Percentiles rank a stretch among this genome's conserved stretches.
Conservation (phyloP, 2,888 invertebrate species). For the Drosophila anomelani region DNA sequence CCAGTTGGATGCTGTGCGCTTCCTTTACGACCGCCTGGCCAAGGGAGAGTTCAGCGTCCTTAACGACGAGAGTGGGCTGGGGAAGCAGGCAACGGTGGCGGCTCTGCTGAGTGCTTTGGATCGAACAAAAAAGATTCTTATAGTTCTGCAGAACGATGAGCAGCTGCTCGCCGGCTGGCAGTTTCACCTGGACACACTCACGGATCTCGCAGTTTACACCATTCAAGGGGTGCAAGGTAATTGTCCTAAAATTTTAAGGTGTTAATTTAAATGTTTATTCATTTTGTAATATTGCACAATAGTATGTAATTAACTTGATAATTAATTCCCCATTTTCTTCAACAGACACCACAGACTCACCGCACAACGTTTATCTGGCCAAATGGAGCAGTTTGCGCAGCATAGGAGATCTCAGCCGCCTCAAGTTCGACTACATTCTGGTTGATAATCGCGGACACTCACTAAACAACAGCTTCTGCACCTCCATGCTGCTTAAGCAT, state of each 20-base stretch:
- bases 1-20: slow-evolving; percentile 81
- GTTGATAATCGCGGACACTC: slow-evolving; percentile 83
- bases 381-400: slow-evolving; percentile 82
- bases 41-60: slow-evolving; percentile 80
- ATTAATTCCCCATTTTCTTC: slow-evolving; percentile 9
- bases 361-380: slow-evolving; percentile 79
- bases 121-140: slow-evolving; percentile 71
- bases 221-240: slow-evolving; percentile 74
- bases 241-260: neutral
- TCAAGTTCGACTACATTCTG: slow-evolving; percentile 81
- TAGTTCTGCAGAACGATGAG: slow-evolving; percentile 82
- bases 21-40: slow-evolving; percentile 78
- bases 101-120: slow-evolving; percentile 76
- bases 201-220: slow-evolving; percentile 72
- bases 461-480: slow-evolving; percentile 82
- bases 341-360: slow-evolving; percentile 73
- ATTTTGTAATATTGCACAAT: neutral
- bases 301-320: neutral
- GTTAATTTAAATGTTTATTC: neutral
- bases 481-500: slow-evolving; percentile 81
- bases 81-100: slow-evolving; percentile 77
- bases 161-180: slow-evolving; percentile 80
- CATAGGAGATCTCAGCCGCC: slow-evolving; percentile 78
- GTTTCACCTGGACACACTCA: slow-evolving; percentile 81
- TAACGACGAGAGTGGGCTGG: slow-evolving; percentile 84